Percentiles rank a stretch among this genome's conserved stretches.
Conservation (phyloP, 2,888 invertebrate genomes). For the Epsilonema sp. region DNA sequence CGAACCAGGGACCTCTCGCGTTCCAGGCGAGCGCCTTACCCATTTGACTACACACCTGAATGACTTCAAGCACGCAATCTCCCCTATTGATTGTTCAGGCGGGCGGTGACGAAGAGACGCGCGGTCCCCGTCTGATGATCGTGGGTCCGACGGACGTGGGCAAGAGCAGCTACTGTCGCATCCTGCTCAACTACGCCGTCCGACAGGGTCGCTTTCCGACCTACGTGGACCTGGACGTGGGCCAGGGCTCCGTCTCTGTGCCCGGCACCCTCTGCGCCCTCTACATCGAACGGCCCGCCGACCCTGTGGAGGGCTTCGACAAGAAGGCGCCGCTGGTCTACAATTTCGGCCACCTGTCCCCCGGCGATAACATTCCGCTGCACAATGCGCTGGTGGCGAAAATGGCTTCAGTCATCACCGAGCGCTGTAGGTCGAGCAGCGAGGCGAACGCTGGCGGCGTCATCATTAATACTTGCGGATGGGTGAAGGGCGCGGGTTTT, state of each 20-base stretch:
- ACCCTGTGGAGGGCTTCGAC: slow-evolving; percentile 81
- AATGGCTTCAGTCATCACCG: slow-evolving; percentile 31
- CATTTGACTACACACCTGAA: too few relatives aligned
- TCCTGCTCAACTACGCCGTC: slow-evolving; percentile 83
- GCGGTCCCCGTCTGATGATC: slow-evolving; percentile 19
- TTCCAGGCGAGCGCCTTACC: too few relatives aligned
- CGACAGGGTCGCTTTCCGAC: slow-evolving; percentile 55
- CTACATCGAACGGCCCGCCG: slow-evolving; percentile 72
- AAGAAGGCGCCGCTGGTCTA: slow-evolving; percentile 61
- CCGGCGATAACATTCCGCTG: slow-evolving; percentile 53
- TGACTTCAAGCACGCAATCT: too few relatives aligned
- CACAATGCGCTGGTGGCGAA: slow-evolving; percentile 63
- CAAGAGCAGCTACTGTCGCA: slow-evolving; percentile 67
- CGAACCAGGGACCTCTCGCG: too few relatives aligned
- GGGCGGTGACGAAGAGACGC: neutral
- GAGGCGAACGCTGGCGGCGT: slow-evolving; percentile 44
- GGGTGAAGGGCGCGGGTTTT: slow-evolving; percentile 83
- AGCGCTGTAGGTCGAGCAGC: slow-evolving; percentile 9
- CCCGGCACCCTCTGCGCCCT: slow-evolving; percentile 20
- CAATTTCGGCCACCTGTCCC: slow-evolving; percentile 69
- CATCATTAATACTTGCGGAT: slow-evolving; percentile 90
- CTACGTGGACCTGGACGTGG: slow-evolving; percentile 82
- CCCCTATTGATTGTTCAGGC: too few relatives aligned
- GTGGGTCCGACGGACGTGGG: slow-evolving; percentile 74
- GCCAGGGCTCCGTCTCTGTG: slow-evolving; percentile 41